Base-by-base conservation (phyloP, 1,140 invertebrate genomes). In the Drosophila teissieri region DNA sequence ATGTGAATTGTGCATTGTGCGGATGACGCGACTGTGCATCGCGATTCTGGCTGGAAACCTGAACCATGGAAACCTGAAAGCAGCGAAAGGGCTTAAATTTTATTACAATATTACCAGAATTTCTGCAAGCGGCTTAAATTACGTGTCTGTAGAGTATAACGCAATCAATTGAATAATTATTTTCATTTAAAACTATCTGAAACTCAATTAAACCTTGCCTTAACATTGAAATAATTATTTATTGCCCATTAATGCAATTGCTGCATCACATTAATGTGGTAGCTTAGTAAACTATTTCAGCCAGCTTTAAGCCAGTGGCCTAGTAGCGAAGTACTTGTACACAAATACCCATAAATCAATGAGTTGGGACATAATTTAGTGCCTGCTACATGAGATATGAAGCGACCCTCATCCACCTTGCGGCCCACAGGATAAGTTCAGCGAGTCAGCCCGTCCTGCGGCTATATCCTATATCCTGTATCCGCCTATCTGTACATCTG, bases 11-110 rank as follows among this genome's bases (percentile, higher is more conserved):
- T 73, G 49, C 34, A 62, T 49, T 56, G 63, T 77, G 57, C 27
- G 57, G 46, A 76, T 67, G 60, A 73, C 48, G 52, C 46, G 57
- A 34, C 42, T 82, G 63, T 51, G 57, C 62, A 76, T 80, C 56
- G 67, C 46, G 60, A 52, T 58, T 42, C 17, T 53, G 24, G 19
- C 54, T 6, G 24, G 17, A 8, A 39, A 54, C 15, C 49, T 75
- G 34, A 8, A 39, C 57, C 15, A 52, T 75, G 34, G 51, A 53
- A 58, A 57, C 55, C 54, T 65, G 17, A 62, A 68, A 58, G 54
- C 67, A 75, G 37, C 42, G 27, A 31, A 56, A 36, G 44, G 40
- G 58, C 55, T 56, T 61, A 64, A 63, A 61, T 19, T 11, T 42
- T 34, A 27, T 24, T 3, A 8, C 14, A 27, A 27, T 31, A 27